These are phyloP conservation scores for Pachypanchax playfairii DNA, from an alignment of 2,113 vertebrate species.

Conservation along the genomic window DNA sequence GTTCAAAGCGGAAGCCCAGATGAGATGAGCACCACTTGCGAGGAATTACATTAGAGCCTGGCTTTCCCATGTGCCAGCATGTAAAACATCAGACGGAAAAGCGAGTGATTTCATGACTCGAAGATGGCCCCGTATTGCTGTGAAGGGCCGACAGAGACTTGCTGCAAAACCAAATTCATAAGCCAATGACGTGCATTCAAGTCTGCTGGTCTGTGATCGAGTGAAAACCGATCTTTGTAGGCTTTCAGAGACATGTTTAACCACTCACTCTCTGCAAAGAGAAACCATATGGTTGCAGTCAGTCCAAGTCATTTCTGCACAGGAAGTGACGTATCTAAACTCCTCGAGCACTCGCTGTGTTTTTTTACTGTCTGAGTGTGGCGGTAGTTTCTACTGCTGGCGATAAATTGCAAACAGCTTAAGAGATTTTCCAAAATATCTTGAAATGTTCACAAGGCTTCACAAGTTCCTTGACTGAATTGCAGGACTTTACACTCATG, in stretches of 20 bases:
- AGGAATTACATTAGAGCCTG: conserved; percentile 68
- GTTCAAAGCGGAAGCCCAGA: conserved; percentile 74
- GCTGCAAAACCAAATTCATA: conserved; percentile 26
- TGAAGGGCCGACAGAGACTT: conserved; percentile 28
- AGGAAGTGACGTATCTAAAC: background rate
- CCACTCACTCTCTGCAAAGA: background rate
- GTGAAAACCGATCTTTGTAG: conserved; percentile 9
- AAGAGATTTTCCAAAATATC: too few species aligned
- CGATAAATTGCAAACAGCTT: too few species aligned
- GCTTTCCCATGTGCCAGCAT: conserved; percentile 46
- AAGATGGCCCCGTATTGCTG: conserved; percentile 34
- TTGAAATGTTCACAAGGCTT: too few species aligned
- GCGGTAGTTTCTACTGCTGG: too few species aligned
- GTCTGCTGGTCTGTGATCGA: background rate
- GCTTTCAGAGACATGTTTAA: background rate
- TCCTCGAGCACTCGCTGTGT: background rate
- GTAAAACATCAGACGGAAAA: conserved; percentile 55
- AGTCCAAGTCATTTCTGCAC: background rate
- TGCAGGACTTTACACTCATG: too few species aligned
- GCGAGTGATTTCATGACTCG: conserved; percentile 45
- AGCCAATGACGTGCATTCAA: conserved; percentile 23
- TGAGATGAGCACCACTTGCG: conserved; percentile 64
- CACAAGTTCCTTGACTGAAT: too few species aligned
- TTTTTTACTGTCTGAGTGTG: too few species aligned
- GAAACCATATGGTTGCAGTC: conserved; percentile 5